Base-by-base conservation (phyloP, 2,797 vertebrate species). In the Mormyrops boulengeri region DNA sequence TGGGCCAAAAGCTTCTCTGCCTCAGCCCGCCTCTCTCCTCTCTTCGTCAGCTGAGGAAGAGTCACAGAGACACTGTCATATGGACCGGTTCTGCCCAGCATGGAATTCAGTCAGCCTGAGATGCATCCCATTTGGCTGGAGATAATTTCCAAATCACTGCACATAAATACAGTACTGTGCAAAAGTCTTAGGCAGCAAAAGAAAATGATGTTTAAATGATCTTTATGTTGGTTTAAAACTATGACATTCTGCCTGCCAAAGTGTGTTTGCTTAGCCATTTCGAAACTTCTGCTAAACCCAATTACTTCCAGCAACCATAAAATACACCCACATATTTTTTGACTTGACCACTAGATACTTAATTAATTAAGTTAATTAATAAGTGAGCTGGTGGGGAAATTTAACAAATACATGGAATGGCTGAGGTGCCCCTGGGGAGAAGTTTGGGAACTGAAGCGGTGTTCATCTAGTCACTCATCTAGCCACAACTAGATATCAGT, bases 1-100 rank as follows among this genome's bases (percentile, higher is more conserved):
- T 98, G 95, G 90, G 97, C 97, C 8, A 99, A 95, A 90, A 96
- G 92, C 91, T 97, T 99, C 93, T 99, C 98, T 0, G 99, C 98
- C 92, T 99, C 98, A 0, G 97, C 97, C 14, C 98, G 95, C 85
- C 97, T 97, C 92, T 99, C 98, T 0, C 95, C 96, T 93, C 98
- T 96, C 93, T 98, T 99, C 66, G 97, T 95, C 88, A 97, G 94
- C 96, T 97, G 91, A 89, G 14, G 26, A 87, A 5, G 66, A 53
- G 44, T 38, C 53, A 88, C 14, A 30, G 26, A 30, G 6, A 1
- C 80, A 69, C 17, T 9, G 69, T 77, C 34, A 77, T 17, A 77
- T 0, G 9, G 26, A 22, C 26, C 4, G 26, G 3, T 30, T 30
- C 22, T 41, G 34, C 69, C 12, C 14, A 41, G 14, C 14, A 41